These are phyloP conservation scores for Drosophila jambulina DNA, from an alignment of 1,140 invertebrate genomes.

Conservation along the genomic window DNA sequence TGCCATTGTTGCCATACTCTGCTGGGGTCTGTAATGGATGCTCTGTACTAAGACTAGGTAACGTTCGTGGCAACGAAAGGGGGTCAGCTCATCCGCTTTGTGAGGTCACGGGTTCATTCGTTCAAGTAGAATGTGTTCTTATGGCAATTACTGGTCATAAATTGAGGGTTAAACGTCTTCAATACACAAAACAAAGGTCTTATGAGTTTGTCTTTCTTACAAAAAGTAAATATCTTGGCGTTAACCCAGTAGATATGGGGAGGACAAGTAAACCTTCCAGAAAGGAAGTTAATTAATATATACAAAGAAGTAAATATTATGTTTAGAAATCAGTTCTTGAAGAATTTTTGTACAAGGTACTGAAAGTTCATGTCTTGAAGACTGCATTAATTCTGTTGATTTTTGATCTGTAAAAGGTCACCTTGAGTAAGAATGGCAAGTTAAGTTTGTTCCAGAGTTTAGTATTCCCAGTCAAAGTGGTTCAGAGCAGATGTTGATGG, in stretches of 20 bases:
- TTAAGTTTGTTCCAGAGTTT: background rate
- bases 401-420: background rate
- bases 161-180: background rate
- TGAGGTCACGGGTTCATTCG: background rate
- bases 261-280: too few species aligned
- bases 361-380: too few species aligned
- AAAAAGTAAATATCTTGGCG: too few species aligned
- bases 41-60: slow-evolving; percentile 13
- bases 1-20: slow-evolving; percentile 28
- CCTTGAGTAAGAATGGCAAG: background rate
- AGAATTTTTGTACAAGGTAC: background rate
- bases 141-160: background rate
- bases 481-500: background rate
- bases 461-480: background rate
- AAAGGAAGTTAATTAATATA: too few species aligned
- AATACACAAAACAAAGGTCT: too few species aligned
- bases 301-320: background rate
- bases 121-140: background rate
- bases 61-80: too few species aligned
- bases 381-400: background rate
- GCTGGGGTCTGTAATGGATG: slow-evolving; percentile 10
- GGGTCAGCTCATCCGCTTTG: background rate
- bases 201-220: too few species aligned
- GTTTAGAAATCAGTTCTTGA: background rate
- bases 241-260: too few species aligned